A percentile compares a stretch with the other conserved stretches of the same genome.
Evolutionary conservation across 2,888 invertebrate species (phyloP).

Genomic region (Entomobrya multifasciata): DNA sequence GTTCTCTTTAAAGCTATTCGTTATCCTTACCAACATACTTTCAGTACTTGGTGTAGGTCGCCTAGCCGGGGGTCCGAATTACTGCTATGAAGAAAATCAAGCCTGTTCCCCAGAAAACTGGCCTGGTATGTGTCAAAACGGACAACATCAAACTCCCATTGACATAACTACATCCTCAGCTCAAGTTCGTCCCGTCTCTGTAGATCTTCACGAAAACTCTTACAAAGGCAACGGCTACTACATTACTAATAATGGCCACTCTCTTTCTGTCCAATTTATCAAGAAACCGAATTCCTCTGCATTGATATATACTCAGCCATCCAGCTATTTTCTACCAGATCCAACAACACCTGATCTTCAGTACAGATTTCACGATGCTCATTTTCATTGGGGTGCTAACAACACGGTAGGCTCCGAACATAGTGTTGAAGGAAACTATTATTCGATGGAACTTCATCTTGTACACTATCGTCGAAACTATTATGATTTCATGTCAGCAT

Average conservation of each 20-base stretch:
- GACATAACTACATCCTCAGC: neutral
- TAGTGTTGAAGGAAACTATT: neutral
- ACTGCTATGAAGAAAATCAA: no score
- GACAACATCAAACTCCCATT: conserved; percentile 5
- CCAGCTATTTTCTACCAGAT: neutral
- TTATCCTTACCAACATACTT: no score
- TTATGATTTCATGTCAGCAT: neutral
- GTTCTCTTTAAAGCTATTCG: no score
- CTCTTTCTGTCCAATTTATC: neutral
- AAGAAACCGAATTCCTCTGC: neutral
- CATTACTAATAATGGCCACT: conserved; percentile 22
- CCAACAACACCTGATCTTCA: neutral
- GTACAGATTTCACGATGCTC: neutral
- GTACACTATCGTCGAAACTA: conserved; percentile 24
- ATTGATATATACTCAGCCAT: neutral
- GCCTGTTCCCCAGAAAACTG: neutral
- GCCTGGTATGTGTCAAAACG: neutral
- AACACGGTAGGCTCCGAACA: conserved; percentile 26
- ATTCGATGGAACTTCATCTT: conserved; percentile 39
- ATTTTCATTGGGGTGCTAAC: conserved; percentile 33
- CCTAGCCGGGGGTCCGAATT: no score
- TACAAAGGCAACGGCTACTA: neutral
- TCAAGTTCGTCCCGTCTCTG: neutral
- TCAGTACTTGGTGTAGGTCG: no score
- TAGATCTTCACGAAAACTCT: neutral